Percentiles rank a stretch among this genome's conserved stretches.
Evolutionary conservation across 2,888 invertebrate genomes (phyloP).

Genomic region (Drosophila longiperda): DNA sequence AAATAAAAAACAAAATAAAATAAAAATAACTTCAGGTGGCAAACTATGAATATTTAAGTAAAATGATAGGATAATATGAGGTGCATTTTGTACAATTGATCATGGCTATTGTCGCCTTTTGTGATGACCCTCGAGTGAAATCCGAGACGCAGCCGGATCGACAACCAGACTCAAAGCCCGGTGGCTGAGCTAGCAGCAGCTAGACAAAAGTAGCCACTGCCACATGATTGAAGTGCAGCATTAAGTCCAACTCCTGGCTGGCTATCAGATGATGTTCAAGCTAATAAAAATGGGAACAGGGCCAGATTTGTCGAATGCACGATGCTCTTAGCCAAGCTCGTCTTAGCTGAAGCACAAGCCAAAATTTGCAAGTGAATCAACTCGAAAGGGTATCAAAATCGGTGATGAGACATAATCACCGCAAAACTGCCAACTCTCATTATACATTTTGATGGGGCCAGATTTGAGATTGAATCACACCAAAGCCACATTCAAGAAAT

Average conservation of each 20-base stretch:
- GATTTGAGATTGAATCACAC: not conserved
- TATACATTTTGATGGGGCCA: not conserved
- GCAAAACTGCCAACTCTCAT: not conserved
- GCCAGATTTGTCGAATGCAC: conserved; percentile 16
- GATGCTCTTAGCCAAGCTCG: conserved; percentile 26
- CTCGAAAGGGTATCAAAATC: conserved; percentile 12
- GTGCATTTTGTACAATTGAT: conserved; percentile 22
- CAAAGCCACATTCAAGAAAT: not conserved
- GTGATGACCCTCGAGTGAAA: conserved; percentile 65
- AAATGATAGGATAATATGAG: conserved; percentile 18
- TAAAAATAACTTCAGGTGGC: not conserved
- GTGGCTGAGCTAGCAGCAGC: conserved; percentile 40
- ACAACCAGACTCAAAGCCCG: conserved; percentile 50
- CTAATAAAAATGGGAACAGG: not conserved
- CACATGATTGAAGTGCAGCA: conserved; percentile 39
- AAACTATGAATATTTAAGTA: conserved; percentile 16
- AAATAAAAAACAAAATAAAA: not conserved
- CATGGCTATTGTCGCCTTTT: conserved; percentile 56
- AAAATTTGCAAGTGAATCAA: conserved; percentile 2
- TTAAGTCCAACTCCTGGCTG: conserved; percentile 8
- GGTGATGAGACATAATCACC: conserved; percentile 3
- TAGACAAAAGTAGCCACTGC: conserved; percentile 27
- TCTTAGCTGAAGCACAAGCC: not conserved
- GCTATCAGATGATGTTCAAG: conserved; percentile 30
- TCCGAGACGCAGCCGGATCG: conserved; percentile 63